phyloP scores from a whole-genome alignment of 2,888 invertebrate genomes.

The Melipona bicolor region DNA sequence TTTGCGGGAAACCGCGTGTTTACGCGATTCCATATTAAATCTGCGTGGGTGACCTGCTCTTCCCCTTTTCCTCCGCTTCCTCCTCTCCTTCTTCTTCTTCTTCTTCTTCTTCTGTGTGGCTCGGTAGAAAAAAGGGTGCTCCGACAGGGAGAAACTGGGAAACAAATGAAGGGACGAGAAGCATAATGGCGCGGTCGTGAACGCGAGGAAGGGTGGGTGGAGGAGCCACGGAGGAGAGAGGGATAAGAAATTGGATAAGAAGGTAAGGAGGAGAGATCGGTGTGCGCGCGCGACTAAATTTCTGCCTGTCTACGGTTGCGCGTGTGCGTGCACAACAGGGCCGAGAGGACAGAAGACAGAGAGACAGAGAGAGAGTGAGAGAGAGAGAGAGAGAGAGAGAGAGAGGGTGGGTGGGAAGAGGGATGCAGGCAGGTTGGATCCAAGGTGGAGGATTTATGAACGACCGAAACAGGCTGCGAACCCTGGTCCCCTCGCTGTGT shows the following conservation, averaged over 20 bases:
- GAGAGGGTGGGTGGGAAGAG: constrained; percentile 10
- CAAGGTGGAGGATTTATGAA: constrained; percentile 80
- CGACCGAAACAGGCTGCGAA: constrained; percentile 77
- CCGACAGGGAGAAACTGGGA: constrained; percentile 65
- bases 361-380: too few species aligned
- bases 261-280: constrained; percentile 66
- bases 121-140: constrained; percentile 55
- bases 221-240: constrained; percentile 20
- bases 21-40: constrained; percentile 58
- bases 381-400: too few species aligned
- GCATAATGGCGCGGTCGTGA: constrained; percentile 64
- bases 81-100: neutral
- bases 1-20: constrained; percentile 51
- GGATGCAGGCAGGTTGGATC: constrained; percentile 53
- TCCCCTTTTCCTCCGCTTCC: neutral
- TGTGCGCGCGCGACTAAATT: constrained; percentile 66
- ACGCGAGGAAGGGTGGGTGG: constrained; percentile 28
- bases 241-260: constrained; percentile 71
- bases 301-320: constrained; percentile 31
- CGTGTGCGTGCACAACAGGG: constrained; percentile 38
- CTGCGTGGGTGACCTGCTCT: constrained; percentile 61
- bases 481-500: constrained; percentile 69
- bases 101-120: neutral
- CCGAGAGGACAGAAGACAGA: neutral
- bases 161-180: constrained; percentile 69